phyloP scores from a whole-genome alignment of 2,888 invertebrate genomes.

The Eupelmus urozonus region DNA sequence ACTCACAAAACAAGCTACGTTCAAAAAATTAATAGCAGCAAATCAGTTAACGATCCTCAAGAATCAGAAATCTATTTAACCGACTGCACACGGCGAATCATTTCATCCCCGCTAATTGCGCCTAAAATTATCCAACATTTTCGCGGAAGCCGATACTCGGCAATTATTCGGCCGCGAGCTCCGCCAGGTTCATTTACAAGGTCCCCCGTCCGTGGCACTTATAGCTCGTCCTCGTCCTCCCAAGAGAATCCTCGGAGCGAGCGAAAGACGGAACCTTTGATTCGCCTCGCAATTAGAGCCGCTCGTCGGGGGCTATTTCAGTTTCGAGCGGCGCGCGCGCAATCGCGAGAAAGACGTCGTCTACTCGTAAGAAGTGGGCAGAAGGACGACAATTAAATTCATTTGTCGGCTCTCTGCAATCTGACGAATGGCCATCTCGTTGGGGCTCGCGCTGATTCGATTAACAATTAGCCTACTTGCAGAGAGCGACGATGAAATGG shows the following conservation, averaged over 20 bases:
- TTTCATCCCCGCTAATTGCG: slow-evolving; percentile 39
- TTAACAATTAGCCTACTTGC: slow-evolving; percentile 53
- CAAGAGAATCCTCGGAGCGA: slow-evolving; percentile 25
- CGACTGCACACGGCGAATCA: too few relatives aligned
- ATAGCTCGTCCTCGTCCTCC: too few relatives aligned
- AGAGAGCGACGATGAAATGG: background rate
- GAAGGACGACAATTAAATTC: slow-evolving; percentile 71
- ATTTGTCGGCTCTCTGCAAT: slow-evolving; percentile 73
- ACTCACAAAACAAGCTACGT: too few relatives aligned
- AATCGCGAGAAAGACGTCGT: background rate
- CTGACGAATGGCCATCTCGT: slow-evolving; percentile 67
- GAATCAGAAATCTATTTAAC: too few relatives aligned
- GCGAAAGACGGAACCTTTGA: slow-evolving; percentile 40
- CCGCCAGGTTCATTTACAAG: slow-evolving; percentile 36
- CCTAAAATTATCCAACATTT: slow-evolving; percentile 17
- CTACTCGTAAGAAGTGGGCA: background rate
- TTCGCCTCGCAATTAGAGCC: slow-evolving; percentile 47
- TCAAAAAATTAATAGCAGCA: too few relatives aligned
- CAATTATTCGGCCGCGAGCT: background rate
- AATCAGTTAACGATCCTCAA: too few relatives aligned
- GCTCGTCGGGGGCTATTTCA: slow-evolving; percentile 32
- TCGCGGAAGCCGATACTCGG: slow-evolving; percentile 12
- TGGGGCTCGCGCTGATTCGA: slow-evolving; percentile 35
- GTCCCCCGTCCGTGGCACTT: background rate
- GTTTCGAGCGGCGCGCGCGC: slow-evolving; percentile 17